A percentile compares a stretch with the other conserved stretches of the same genome.
phyloP scores from a whole-genome alignment of 2,888 invertebrate species.

The Calameuta pallipes region DNA sequence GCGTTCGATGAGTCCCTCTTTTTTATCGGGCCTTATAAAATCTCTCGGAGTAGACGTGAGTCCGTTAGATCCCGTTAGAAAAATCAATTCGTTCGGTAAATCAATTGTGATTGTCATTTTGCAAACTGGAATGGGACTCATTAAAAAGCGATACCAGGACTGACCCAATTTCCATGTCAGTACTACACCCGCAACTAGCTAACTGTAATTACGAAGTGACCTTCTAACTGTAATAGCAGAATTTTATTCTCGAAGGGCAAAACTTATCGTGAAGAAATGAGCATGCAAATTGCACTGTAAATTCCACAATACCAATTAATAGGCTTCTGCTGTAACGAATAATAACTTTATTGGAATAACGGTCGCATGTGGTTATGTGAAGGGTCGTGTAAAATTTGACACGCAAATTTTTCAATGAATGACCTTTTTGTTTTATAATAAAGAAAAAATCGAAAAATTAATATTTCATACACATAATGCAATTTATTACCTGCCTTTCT shows the following conservation, averaged over 20 bases:
- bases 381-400: not conserved
- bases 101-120: not conserved
- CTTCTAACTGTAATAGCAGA: constrained; percentile 49
- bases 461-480: constrained; percentile 32
- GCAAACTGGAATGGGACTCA: not conserved
- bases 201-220: constrained; percentile 39
- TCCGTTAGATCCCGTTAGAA: not conserved
- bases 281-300: not conserved
- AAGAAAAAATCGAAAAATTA: not conserved
- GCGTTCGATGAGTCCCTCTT: not conserved
- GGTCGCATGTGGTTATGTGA: not conserved
- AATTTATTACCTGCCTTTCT: constrained; percentile 43
- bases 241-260: not conserved
- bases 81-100: not conserved
- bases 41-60: not conserved
- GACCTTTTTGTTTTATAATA: not conserved
- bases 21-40: not conserved
- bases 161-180: not conserved
- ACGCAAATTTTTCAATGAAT: not conserved
- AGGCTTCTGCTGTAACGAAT: not conserved
- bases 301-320: not conserved
- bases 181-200: not conserved
- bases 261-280: not conserved
- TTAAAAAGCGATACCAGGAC: not conserved
- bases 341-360: not conserved